These are phyloP conservation scores for Xiphophorus couchianus DNA, from an alignment of 2,113 vertebrate species.

Conservation along the genomic window DNA sequence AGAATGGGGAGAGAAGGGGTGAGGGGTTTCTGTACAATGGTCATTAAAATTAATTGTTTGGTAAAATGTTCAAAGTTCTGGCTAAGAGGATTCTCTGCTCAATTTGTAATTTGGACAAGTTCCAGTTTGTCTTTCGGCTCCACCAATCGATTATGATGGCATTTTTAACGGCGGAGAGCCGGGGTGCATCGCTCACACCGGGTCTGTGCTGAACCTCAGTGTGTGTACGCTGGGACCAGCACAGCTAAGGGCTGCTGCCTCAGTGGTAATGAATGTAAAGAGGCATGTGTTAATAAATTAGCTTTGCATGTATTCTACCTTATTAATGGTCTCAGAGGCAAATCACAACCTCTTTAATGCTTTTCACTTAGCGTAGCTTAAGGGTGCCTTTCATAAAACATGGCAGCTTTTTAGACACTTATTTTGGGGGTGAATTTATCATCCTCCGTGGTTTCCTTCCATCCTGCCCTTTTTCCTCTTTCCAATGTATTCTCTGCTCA, in stretches of 20 bases:
- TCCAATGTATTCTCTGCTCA: conserved; percentile 15
- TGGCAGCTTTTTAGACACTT: conserved; percentile 70
- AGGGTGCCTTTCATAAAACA: conserved; percentile 77
- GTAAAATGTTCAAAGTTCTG: conserved; percentile 64
- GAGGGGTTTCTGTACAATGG: conserved; percentile 9
- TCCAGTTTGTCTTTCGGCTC: conserved; percentile 71
- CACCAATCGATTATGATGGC: conserved; percentile 66
- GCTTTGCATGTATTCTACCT: conserved; percentile 73
- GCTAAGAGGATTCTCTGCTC: conserved; percentile 56
- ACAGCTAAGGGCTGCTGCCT: conserved; percentile 52
- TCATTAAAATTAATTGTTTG: conserved; percentile 72
- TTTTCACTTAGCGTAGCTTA: conserved; percentile 79
- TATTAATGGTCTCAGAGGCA: conserved; percentile 77
- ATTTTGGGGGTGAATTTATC: conserved; percentile 67
- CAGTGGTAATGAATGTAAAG: conserved; percentile 75
- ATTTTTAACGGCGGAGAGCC: conserved; percentile 64
- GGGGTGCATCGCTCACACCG: conserved; percentile 62
- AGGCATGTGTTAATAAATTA: conserved; percentile 75
- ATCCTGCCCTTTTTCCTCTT: conserved; percentile 1
- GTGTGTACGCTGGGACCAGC: conserved; percentile 26
- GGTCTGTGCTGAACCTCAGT: conserved; percentile 19
- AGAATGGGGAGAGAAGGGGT: neutral
- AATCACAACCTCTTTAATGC: conserved; percentile 78
- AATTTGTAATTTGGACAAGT: conserved; percentile 73
- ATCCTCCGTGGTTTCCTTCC: conserved; percentile 33